phyloP scores from a whole-genome alignment of 2,113 vertebrate genomes.

The Anoura caudifer region DNA sequence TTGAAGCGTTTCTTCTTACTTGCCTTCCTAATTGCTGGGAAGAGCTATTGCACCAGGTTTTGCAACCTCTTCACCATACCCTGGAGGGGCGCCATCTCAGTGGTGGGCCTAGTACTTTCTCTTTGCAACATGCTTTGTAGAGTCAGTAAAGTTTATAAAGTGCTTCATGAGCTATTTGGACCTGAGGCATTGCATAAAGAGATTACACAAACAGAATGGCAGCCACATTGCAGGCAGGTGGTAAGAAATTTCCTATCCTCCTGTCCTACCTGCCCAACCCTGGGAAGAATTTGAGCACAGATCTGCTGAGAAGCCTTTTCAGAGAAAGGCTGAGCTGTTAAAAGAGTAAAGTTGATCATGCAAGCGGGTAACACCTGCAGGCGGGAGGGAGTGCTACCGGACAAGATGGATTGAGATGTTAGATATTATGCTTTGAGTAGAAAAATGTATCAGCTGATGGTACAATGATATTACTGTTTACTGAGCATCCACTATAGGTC shows the following conservation, averaged over 20 bases:
- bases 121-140: conserved; percentile 31
- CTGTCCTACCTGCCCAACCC: not conserved
- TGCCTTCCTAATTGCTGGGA: conserved; percentile 37
- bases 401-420: not conserved
- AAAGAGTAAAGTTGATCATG: conserved; percentile 18
- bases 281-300: conserved; percentile 29
- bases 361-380: conserved; percentile 16
- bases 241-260: not conserved
- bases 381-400: not conserved
- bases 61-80: not conserved
- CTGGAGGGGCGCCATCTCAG: not conserved
- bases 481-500: not conserved
- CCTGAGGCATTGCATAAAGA: conserved; percentile 50
- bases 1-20: conserved; percentile 16
- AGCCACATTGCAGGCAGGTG: conserved; percentile 14
- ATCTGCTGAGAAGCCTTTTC: conserved; percentile 8
- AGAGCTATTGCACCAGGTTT: not conserved
- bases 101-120: conserved; percentile 33
- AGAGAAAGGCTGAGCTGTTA: conserved; percentile 48
- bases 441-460: not conserved
- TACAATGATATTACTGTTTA: not conserved
- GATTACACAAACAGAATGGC: conserved; percentile 53
- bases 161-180: conserved; percentile 56
- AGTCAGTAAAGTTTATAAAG: conserved; percentile 54
- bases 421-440: not conserved